Base-by-base conservation (phyloP, 2,113 vertebrate genomes). In the Barnardius zonarius region DNA sequence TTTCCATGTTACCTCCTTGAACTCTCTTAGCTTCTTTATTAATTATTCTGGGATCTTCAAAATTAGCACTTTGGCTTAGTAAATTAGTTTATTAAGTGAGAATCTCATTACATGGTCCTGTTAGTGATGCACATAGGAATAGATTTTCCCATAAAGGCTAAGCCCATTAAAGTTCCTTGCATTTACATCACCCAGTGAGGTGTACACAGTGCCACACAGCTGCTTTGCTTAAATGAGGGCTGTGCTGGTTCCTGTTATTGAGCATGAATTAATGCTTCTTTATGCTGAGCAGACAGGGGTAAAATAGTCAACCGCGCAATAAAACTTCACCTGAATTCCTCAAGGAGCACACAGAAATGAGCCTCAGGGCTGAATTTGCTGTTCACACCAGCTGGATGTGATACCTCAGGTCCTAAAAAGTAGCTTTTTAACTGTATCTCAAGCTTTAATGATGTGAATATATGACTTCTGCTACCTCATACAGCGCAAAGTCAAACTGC, bases 221-320 rank as follows among this genome's bases (percentile, higher is more conserved):
- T 11, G 49, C 46, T 18, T 20, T 17, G 44, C 30, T 64, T 17
- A 23, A 51, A 31, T 2, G 3, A 46, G 49, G 13, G 3, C 49
- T 33, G 19, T 20, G 46, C 6, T 1, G 1, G 31, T 66, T 51
- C 15, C 28, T 5, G 18, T 3, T 7, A 7, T 48, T 1, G 30
- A 69, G 49, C 73, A 54, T 13, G 22, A 55, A 12, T 46, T 13
- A 76, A 31, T 4, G 27, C 31, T 49, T 55, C 24, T 15, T n/a
- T 10, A 2, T 2, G 39, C 64, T 10, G 10, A 46, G 52, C 31
- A 85, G 33, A 9, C 4, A 11, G 3, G 14, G 28, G 13, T 10
- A 23, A 73, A 78, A 78, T 2, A 81, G 1, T 72, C 37, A 33
- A 28, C 27, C 62, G 9, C 0, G 0, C 39, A 20, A 22, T 3